Base-by-base conservation (phyloP, 1,140 invertebrate species). In the Gyrodactylus bullatarudis region DNA sequence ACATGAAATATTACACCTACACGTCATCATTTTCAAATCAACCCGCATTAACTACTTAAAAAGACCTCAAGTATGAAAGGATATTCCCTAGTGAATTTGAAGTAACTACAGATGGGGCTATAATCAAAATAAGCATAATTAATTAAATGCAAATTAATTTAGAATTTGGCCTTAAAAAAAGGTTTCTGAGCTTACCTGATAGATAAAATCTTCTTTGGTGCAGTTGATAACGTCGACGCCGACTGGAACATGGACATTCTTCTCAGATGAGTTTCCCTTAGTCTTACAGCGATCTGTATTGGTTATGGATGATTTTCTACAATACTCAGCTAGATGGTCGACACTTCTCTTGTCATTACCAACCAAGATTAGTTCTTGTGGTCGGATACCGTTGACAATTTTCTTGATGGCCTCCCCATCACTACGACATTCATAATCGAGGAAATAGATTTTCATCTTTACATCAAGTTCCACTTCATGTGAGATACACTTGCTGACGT, bases 121-220 rank as follows among this genome's bases (percentile, higher is more conserved):
- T n/a, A n/a, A n/a, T n/a, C n/a, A n/a, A n/a, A n/a, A n/a, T n/a
- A n/a, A n/a, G n/a, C n/a, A n/a, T n/a, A n/a, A n/a, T n/a, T n/a
- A n/a, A n/a, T n/a, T n/a, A n/a, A n/a, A n/a, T n/a, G n/a, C n/a
- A n/a, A n/a, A n/a, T n/a, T n/a, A n/a, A n/a, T n/a, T n/a, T n/a
- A n/a, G n/a, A n/a, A n/a, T n/a, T n/a, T n/a, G n/a, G n/a, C n/a
- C n/a, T n/a, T n/a, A n/a, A n/a, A n/a, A n/a, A n/a, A n/a, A n/a
- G n/a, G n/a, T n/a, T n/a, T n/a, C n/a, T n/a, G n/a, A n/a, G n/a
- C 34, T n/a, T n/a, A 54, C 34, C 83, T 97, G 94, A 80, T 93
- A 96, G 77, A 99, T 98, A 78, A 96, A 89, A 1, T 89, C 91
- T 82, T 99, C 94, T 0, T 90, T 94, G 0, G 94, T 98, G 0